Conservation (phyloP, 2,888 invertebrate species). For the Eurois occulta region DNA sequence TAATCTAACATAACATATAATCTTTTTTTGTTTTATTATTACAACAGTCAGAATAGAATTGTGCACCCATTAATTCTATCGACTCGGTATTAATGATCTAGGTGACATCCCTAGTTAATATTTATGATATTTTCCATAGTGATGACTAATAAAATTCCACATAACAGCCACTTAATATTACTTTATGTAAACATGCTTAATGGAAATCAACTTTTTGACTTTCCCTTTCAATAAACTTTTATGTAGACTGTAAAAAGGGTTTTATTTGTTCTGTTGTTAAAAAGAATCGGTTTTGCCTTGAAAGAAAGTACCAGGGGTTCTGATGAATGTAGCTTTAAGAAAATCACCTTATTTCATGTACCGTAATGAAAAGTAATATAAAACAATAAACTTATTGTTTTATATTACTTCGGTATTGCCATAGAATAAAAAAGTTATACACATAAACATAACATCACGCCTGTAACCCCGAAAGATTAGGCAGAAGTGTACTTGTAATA, state of each 20-base stretch:
- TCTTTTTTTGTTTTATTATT: no score
- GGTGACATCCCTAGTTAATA: constrained; percentile 31
- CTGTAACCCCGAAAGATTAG: background rate
- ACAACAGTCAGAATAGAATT: no score
- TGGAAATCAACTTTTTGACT: background rate
- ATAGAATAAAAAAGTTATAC: background rate
- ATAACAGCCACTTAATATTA: background rate
- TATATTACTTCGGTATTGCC: background rate
- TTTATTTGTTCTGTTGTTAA: background rate
- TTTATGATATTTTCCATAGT: constrained; percentile 11
- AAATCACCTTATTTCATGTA: background rate
- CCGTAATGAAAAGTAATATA: background rate
- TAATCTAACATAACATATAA: no score
- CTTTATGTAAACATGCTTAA: background rate
- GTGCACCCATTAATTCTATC: constrained; percentile 12
- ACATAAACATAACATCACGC: background rate
- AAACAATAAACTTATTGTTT: background rate
- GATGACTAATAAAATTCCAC: background rate
- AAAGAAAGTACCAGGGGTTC: background rate
- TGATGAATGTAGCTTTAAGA: background rate
- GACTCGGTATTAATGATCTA: constrained; percentile 22
- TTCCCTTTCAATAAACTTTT: background rate
- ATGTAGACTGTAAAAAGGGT: background rate
- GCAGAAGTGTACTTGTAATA: background rate
- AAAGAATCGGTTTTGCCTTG: background rate